These are phyloP conservation scores for Sminthurinus signatus DNA, from an alignment of 1,140 invertebrate genomes.

Conservation along the genomic window DNA sequence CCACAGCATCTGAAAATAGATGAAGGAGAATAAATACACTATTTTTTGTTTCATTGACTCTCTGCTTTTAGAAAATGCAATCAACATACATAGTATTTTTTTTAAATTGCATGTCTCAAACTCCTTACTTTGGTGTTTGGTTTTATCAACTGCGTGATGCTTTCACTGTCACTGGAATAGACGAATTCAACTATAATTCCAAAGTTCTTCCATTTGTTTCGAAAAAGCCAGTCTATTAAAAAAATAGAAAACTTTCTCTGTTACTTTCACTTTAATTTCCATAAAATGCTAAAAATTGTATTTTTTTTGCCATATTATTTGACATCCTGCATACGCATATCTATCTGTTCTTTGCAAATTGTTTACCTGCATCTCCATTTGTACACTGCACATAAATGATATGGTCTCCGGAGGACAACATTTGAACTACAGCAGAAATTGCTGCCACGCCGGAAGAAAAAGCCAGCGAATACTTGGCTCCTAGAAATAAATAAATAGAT, in stretches of 20 bases:
- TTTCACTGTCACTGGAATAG: slow-evolving; percentile 23
- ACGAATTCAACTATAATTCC: slow-evolving; percentile 35
- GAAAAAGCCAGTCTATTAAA: slow-evolving; percentile 36
- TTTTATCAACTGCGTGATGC: slow-evolving; percentile 25
- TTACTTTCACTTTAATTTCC: no score
- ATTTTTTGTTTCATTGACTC: no score
- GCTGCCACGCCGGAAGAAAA: slow-evolving; percentile 90
- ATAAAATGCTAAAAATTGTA: no score
- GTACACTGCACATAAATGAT: slow-evolving; percentile 86
- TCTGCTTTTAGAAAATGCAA: no score
- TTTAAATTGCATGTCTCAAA: neutral
- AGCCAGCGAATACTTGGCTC: slow-evolving; percentile 48
- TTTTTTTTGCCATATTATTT: no score
- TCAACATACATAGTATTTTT: no score
- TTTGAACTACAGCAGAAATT: slow-evolving; percentile 62
- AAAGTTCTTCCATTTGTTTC: slow-evolving; percentile 38
- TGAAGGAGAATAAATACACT: no score
- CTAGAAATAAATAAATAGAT: neutral
- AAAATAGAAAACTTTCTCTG: no score
- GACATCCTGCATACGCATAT: no score
- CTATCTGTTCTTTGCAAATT: no score
- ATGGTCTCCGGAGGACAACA: slow-evolving; percentile 81
- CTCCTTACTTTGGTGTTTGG: slow-evolving; percentile 26
- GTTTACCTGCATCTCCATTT: slow-evolving; percentile 82
- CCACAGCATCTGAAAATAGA: slow-evolving; percentile 72